Percentiles rank a stretch among this genome's conserved stretches.
Evolutionary conservation across 1,140 invertebrate species (phyloP).

Genomic region (Daktulosphaira vitifoliae): DNA sequence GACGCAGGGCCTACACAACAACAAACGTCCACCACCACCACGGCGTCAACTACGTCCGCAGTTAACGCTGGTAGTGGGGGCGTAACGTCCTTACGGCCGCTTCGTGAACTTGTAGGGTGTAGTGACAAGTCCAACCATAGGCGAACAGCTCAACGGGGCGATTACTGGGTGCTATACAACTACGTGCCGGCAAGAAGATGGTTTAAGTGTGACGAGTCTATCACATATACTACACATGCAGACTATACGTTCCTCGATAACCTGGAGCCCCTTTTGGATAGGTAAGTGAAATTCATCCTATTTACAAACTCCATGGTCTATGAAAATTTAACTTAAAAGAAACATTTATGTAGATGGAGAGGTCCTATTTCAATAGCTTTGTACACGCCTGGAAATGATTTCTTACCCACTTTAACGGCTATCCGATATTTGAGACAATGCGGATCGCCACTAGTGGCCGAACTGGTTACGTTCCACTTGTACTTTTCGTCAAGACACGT

Average conservation of each 20-base stretch:
- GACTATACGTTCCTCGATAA: conserved; percentile 87
- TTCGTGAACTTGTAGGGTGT: conserved; percentile 52
- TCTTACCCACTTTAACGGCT: conserved; percentile 48
- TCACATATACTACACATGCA: conserved; percentile 87
- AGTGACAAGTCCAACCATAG: conserved; percentile 55
- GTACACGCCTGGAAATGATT: conserved; percentile 59
- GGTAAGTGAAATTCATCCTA: conserved; percentile 38
- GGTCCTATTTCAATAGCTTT: conserved; percentile 62
- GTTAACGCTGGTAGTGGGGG: conserved; percentile 42
- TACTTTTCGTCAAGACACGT: conserved; percentile 79
- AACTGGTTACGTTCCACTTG: conserved; percentile 74
- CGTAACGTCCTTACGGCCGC: conserved; percentile 36
- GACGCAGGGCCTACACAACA: background rate
- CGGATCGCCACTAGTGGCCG: conserved; percentile 53
- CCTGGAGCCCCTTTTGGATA: conserved; percentile 66
- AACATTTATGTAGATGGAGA: conserved; percentile 46
- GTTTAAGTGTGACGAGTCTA: conserved; percentile 64
- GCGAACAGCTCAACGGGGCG: conserved; percentile 65
- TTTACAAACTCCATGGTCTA: too few relatives aligned
- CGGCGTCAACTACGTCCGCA: conserved; percentile 26
- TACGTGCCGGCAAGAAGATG: conserved; percentile 53
- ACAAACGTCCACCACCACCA: background rate
- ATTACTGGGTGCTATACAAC: conserved; percentile 84
- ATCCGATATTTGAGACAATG: conserved; percentile 54
- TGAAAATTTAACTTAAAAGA: too few relatives aligned